Evolutionary conservation across 2,888 invertebrate species (phyloP), one percentile per base, ranked within the genome.

Genomic region (Brenthis daphne): DNA sequence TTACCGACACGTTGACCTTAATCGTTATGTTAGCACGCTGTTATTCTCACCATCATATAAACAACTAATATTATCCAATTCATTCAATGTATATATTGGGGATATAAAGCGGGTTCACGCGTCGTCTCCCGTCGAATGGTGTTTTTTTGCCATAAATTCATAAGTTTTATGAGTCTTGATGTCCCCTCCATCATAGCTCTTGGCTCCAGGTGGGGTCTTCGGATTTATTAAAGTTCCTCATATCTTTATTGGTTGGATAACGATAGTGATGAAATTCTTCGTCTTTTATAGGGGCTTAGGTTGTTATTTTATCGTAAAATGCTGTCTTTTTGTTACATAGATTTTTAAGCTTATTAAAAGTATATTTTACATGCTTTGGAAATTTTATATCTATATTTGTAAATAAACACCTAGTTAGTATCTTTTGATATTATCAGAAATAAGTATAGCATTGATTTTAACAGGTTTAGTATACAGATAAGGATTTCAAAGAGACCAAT

Each of bases 121-220:
- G 54, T 72, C 70, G 73, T 75, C 72, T 70, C 73, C 54, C 76
- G 73, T 77, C 69, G 75, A 70, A 78, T 79, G 79, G 77, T 83
- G 83, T 85, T 84, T 86, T 84, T 86, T 84, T 75, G 76, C 76
- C 82, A 83, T 88, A 87, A 87, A 87, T 87, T 83, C 78, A 78
- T 80, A 83, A 84, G 84, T 87, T 86, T 76, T 74, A 75, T 58
- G 75, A 75, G 68, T 71, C 61, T 57, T 67, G 76, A 73, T 74
- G 80, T 72, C 65, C 77, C 75, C 77, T 83, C 82, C 81, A 79
- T 79, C 77, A 76, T 77, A 81, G 82, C 82, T 85, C 82, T 83
- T 79, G 77, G 79, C 75, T 37, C 67, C 77, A 77, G 81, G 79
- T 77, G 77, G 81, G 69, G 77, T 58, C 51, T 29, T 14, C 47